Percentiles rank a stretch among this genome's conserved stretches.
Conservation (phyloP, 2,797 vertebrate genomes). For the Momotus momota region DNA sequence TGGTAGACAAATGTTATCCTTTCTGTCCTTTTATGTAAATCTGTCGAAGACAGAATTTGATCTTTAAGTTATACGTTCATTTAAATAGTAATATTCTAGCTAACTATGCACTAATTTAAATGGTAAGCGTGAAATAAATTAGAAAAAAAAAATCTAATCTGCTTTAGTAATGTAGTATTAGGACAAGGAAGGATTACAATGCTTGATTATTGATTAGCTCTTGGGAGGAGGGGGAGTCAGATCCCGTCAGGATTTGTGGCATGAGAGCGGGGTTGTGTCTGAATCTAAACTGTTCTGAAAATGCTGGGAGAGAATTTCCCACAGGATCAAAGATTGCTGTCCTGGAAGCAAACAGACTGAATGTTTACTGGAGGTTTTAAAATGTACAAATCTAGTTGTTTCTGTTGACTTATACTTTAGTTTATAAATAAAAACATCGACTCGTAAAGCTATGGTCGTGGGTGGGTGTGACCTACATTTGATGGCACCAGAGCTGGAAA, state of each 20-base stretch:
- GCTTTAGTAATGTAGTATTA: not conserved
- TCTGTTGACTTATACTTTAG: not conserved
- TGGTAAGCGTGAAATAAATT: conserved; percentile 44
- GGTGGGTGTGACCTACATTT: not conserved
- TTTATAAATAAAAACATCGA: not conserved
- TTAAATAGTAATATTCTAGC: conserved; percentile 30
- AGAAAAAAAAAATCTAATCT: conserved; percentile 6
- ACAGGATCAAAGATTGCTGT: not conserved
- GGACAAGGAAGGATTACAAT: conserved; percentile 16
- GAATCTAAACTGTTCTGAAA: not conserved
- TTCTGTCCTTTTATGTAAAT: conserved; percentile 52
- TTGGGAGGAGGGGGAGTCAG: not conserved
- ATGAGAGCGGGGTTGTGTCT: not conserved
- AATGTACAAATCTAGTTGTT: not conserved
- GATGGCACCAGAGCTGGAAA: not conserved
- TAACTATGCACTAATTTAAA: conserved; percentile 21
- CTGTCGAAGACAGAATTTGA: conserved; percentile 44
- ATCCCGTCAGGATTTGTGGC: not conserved
- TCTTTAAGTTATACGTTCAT: conserved; percentile 34
- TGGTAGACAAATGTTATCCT: conserved; percentile 51
- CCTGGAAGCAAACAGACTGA: not conserved
- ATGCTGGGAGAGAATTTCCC: not conserved
- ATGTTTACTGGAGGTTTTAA: not conserved
- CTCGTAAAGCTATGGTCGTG: not conserved
- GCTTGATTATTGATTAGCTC: not conserved